These are phyloP conservation scores for Rhombomys opimus DNA, from an alignment of 2,113 vertebrate species.

Conservation along the genomic window DNA sequence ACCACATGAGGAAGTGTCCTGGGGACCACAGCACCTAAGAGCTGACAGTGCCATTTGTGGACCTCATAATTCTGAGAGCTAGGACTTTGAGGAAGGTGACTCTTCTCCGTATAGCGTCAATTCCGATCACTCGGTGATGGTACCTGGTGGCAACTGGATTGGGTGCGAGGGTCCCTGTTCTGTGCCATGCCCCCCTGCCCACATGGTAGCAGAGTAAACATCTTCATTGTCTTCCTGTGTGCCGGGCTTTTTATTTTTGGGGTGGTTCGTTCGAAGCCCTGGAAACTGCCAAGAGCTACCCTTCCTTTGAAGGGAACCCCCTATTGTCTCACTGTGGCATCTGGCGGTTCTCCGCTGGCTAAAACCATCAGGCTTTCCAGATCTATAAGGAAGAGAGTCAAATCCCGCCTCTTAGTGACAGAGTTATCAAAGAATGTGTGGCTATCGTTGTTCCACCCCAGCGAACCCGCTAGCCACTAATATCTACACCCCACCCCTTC, in stretches of 20 bases:
- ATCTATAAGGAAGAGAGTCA: neutral
- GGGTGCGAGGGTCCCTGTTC: neutral
- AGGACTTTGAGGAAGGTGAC: neutral
- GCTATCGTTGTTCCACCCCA: neutral
- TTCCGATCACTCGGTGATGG: neutral
- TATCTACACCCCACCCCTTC: neutral
- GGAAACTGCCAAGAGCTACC: neutral
- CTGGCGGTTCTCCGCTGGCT: neutral
- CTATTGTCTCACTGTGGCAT: neutral
- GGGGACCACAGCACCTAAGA: neutral
- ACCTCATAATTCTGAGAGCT: constrained; percentile 15
- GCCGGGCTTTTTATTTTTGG: neutral
- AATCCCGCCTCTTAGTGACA: neutral
- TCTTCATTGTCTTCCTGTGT: neutral
- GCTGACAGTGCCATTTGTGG: neutral
- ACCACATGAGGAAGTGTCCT: neutral
- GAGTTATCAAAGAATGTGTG: neutral
- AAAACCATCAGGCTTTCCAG: neutral
- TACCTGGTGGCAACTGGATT: neutral
- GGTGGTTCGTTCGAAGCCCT: neutral
- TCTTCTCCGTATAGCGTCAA: neutral
- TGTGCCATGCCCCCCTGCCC: neutral
- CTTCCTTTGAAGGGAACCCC: neutral
- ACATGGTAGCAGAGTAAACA: neutral
- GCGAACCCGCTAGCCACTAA: neutral